Conservation (phyloP, 2,888 invertebrate genomes). For the Nymphalis polychloros region DNA sequence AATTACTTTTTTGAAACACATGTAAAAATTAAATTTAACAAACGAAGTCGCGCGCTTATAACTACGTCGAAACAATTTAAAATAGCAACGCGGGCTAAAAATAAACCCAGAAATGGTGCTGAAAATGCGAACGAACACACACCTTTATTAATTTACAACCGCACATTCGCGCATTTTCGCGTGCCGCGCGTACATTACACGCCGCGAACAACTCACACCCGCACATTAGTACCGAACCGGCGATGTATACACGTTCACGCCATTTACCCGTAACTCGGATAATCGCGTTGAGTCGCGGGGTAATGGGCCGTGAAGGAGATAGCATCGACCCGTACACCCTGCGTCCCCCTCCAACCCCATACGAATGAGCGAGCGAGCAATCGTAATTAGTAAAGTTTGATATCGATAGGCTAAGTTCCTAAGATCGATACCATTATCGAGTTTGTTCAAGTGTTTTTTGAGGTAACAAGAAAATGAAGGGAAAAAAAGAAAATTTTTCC, state of each 20-base stretch:
- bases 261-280: slow-evolving; percentile 41
- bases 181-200: slow-evolving; percentile 30
- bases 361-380: slow-evolving; percentile 41
- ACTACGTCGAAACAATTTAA: slow-evolving; percentile 2
- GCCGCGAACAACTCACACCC: slow-evolving; percentile 26
- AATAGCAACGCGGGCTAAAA: slow-evolving; percentile 23
- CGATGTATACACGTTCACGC: slow-evolving; percentile 38
- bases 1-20: background rate
- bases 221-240: slow-evolving; percentile 32
- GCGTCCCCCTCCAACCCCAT: slow-evolving; percentile 34
- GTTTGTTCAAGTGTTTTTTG: slow-evolving; percentile 26
- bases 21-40: background rate
- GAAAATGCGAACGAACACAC: slow-evolving; percentile 27
- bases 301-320: slow-evolving; percentile 65
- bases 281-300: slow-evolving; percentile 45
- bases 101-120: slow-evolving; percentile 27
- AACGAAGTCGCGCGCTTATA: background rate
- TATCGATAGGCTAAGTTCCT: slow-evolving; percentile 62
- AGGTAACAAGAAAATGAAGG: slow-evolving; percentile 25
- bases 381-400: slow-evolving; percentile 51
- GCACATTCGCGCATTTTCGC: slow-evolving; percentile 21
- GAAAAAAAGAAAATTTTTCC: slow-evolving; percentile 12
- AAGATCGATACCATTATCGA: slow-evolving; percentile 35
- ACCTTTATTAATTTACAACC: slow-evolving; percentile 30
- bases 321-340: slow-evolving; percentile 43